A percentile compares a stretch with the other conserved stretches of the same genome.
Conservation (phyloP, 2,113 vertebrate genomes). For the Sorex araneus region DNA sequence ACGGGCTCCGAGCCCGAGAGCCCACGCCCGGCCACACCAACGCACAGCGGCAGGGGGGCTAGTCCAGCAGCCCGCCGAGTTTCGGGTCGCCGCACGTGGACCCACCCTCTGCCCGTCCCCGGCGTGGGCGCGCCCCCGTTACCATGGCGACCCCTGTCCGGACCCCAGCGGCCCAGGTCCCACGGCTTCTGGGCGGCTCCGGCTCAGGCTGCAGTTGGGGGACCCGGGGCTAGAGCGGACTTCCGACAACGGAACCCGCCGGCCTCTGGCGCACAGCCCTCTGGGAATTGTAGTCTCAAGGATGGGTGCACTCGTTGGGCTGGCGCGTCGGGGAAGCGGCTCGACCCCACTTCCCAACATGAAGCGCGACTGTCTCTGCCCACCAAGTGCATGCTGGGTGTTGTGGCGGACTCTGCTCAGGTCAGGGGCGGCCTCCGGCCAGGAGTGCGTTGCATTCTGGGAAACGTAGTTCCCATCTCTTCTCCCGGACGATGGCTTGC, state of each 20-base stretch:
- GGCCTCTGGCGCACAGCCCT: conserved; percentile 47
- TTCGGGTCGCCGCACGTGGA: neutral
- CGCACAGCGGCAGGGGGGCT: neutral
- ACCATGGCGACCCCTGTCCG: conserved; percentile 82
- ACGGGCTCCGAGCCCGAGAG: conserved; percentile 7
- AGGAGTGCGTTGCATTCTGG: conserved; percentile 45
- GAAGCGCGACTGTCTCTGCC: neutral
- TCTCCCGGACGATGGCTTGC: neutral
- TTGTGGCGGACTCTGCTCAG: neutral
- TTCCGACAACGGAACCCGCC: conserved; percentile 70
- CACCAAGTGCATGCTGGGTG: conserved; percentile 40
- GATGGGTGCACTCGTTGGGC: fast-evolving
- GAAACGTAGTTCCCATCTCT: conserved; percentile 54
- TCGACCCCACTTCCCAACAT: conserved; percentile 27
- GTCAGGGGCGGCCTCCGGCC: too few relatives aligned
- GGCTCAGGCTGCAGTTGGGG: conserved; percentile 51
- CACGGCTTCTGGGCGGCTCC: conserved; percentile 69
- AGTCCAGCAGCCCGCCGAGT: conserved; percentile 7
- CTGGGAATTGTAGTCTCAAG: conserved; percentile 81
- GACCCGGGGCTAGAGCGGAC: conserved; percentile 44
- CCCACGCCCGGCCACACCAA: conserved; percentile 63
- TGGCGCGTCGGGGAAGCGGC: fast-evolving
- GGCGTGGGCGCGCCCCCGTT: conserved; percentile 64
- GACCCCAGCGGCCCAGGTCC: conserved; percentile 71
- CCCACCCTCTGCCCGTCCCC: conserved; percentile 51